Percentiles rank a stretch among this genome's conserved stretches.
phyloP scores from a whole-genome alignment of 2,888 invertebrate genomes.

The Macrophya annulata region DNA sequence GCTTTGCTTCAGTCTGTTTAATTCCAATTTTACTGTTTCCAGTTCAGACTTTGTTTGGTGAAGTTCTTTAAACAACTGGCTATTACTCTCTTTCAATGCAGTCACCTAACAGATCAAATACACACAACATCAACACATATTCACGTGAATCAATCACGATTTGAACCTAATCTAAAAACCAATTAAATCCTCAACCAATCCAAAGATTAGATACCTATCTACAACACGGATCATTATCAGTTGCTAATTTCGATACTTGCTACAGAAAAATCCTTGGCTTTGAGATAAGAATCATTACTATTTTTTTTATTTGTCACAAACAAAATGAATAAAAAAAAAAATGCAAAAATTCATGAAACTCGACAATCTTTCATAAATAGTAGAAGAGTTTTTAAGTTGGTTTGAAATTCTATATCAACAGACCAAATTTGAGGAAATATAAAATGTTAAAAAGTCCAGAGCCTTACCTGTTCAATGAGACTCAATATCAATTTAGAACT shows the following conservation, averaged over 20 bases:
- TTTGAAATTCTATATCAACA: neutral
- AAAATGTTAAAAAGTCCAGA: neutral
- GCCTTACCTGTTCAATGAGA: slow-evolving; percentile 87
- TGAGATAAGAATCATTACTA: neutral
- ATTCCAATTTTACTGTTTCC: slow-evolving; percentile 73
- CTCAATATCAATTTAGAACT: slow-evolving; percentile 84
- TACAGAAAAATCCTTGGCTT: neutral
- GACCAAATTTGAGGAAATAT: neutral
- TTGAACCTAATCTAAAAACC: neutral
- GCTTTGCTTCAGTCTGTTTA: slow-evolving; percentile 71
- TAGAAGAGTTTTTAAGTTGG: neutral
- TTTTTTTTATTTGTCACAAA: neutral
- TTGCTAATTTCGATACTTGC: neutral
- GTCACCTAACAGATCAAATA: slow-evolving; percentile 71
- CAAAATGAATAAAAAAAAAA: neutral
- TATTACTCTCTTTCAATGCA: slow-evolving; percentile 86
- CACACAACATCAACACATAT: neutral
- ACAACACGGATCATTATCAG: neutral
- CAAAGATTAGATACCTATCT: neutral
- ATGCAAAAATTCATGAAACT: neutral
- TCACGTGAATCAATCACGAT: neutral
- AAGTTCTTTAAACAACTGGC: slow-evolving; percentile 88
- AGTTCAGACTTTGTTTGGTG: slow-evolving; percentile 87
- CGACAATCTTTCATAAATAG: neutral
- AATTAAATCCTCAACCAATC: neutral